Evolutionary conservation across 2,797 vertebrate species (phyloP).

Genomic region (Echeneis naucrates): DNA sequence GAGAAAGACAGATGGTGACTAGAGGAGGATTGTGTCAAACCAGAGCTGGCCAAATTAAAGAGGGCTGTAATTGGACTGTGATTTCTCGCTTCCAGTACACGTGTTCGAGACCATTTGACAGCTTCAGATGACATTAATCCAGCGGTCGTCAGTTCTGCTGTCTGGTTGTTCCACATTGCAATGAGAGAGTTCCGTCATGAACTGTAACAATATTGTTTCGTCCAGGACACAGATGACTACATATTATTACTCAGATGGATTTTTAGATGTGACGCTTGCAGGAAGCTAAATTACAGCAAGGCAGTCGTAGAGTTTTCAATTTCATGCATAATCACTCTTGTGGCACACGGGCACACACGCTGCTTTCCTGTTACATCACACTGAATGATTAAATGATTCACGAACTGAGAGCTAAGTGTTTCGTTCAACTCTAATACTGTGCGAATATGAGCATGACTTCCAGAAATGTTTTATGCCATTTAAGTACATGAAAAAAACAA

Average conservation of each 20-base stretch:
- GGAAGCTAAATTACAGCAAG: constrained; percentile 51
- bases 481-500: constrained; percentile 19
- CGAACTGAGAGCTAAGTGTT: constrained; percentile 3
- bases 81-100: constrained; percentile 53
- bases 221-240: constrained; percentile 35
- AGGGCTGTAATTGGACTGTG: constrained; percentile 60
- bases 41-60: constrained; percentile 46
- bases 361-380: constrained; percentile 16
- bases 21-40: constrained; percentile 51
- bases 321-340: constrained; percentile 74
- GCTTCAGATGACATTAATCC: constrained; percentile 59
- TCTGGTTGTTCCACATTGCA: constrained; percentile 35
- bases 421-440: constrained; percentile 2
- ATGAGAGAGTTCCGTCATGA: constrained; percentile 18
- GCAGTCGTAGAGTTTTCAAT: constrained; percentile 64
- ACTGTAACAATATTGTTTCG: constrained; percentile 28
- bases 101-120: constrained; percentile 46
- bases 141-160: constrained; percentile 43
- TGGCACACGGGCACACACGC: constrained; percentile 45
- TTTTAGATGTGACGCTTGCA: constrained; percentile 18
- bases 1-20: constrained; percentile 71
- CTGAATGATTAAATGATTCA: constrained; percentile 40
- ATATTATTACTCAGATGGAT: constrained; percentile 57
- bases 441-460: constrained; percentile 12
- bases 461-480: constrained; percentile 17